Base-by-base conservation (phyloP, 2,797 vertebrate genomes). In the Anabas testudineus region DNA sequence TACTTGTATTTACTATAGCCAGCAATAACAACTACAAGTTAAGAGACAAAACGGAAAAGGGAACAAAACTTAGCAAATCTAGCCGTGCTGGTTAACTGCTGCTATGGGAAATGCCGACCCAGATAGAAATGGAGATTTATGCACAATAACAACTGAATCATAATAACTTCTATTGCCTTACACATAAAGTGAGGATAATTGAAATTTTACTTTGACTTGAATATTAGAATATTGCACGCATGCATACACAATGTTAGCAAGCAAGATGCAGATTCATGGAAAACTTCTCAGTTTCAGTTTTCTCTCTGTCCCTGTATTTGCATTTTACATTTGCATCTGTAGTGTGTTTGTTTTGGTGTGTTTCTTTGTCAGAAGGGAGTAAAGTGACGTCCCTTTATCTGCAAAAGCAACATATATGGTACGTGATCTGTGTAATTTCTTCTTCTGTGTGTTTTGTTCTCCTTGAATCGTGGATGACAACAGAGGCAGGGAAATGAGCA, bases 401-500 rank as follows among this genome's bases (percentile, higher is more conserved):
- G 43, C 21, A 32, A 16, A 49, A 22, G 34, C 48, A 14, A 37
- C 49, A 56, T 54, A 46, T 39, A 65, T 41, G 52, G 22, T 36
- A 19, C 1, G 2, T 66, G 24, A 59, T 16, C 24, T 48, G 32
- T 47, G 8, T 67, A 3, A 37, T 56, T 63, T 74, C 34, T 19
- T 9, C 32, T 7, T 30, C 22, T 32, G 63, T 62, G 26, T 36
- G 21, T 51, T 59, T 43, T 4, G 28, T 60, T 36, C 22, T 55
- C 37, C 62, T 67, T 59, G 47, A 21, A 32, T 55, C 32, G 41
- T 16, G 21, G 26, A 74, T 13, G 10, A 66, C 26, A 55, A 42
- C 39, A 60, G 16, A 55, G 22, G 48, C 42, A 62, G 53, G 26
- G 57, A 80, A 74, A 66, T 62, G 24, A 78, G 55, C 51, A n/a